These are phyloP conservation scores for Hylyphantes graminicola DNA, from an alignment of 1,140 invertebrate species.

Conservation along the genomic window DNA sequence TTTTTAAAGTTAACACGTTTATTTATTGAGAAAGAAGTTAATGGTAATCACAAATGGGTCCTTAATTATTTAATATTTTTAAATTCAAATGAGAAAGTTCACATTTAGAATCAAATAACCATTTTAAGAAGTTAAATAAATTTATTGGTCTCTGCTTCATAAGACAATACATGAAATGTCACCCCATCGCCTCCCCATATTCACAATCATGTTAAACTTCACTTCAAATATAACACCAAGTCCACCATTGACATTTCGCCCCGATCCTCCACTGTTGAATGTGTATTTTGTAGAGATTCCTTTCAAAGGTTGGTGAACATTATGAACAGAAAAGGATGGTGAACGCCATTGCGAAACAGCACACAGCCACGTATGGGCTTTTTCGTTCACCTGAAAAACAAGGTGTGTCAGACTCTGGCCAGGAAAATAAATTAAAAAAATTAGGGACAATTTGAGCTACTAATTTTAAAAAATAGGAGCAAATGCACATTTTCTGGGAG, in stretches of 20 bases:
- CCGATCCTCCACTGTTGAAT: not conserved
- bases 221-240: not conserved
- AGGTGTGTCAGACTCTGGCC: too few species aligned
- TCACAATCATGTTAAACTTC: not conserved
- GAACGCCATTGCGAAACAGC: constrained; percentile 91
- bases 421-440: too few species aligned
- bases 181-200: not conserved
- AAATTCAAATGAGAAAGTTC: too few species aligned
- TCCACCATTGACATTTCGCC: too few species aligned
- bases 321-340: constrained; percentile 76
- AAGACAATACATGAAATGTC: not conserved
- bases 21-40: not conserved
- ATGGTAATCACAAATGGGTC: not conserved
- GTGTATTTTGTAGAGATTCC: not conserved
- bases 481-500: too few species aligned
- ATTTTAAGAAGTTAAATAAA: not conserved
- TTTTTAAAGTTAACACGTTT: too few species aligned
- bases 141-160: not conserved
- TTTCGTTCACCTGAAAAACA: constrained; percentile 82
- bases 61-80: too few species aligned
- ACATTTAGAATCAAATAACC: too few species aligned
- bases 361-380: constrained; percentile 92
- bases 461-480: too few species aligned
- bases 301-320: constrained; percentile 21
- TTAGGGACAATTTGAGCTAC: too few species aligned